phyloP scores from a whole-genome alignment of 2,113 vertebrate genomes.

The Ramphastos sulfuratus region DNA sequence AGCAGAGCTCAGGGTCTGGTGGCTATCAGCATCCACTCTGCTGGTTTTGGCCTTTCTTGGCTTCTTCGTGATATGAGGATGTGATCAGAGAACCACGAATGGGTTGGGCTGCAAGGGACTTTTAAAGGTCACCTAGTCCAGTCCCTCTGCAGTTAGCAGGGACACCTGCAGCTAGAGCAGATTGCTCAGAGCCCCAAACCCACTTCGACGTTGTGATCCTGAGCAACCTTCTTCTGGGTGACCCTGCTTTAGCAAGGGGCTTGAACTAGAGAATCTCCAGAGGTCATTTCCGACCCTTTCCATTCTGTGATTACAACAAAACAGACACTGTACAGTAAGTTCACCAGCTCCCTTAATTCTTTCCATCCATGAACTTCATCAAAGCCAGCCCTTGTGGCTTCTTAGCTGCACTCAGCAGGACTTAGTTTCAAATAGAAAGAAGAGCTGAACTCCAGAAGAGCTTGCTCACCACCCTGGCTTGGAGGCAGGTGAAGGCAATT shows the following conservation, averaged over 20 bases:
- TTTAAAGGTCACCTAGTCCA: too few species aligned
- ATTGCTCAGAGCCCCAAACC: too few species aligned
- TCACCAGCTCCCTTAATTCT: background rate
- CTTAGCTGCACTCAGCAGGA: background rate
- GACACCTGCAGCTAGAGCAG: too few species aligned
- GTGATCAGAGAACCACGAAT: too few species aligned
- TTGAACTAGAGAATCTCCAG: background rate
- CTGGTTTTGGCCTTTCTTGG: too few species aligned
- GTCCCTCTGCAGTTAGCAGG: too few species aligned
- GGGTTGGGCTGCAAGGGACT: too few species aligned
- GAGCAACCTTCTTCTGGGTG: too few species aligned
- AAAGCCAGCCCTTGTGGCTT: background rate
- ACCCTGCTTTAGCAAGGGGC: background rate
- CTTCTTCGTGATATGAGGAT: too few species aligned
- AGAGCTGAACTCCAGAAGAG: background rate
- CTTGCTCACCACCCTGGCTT: background rate
- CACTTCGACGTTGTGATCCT: too few species aligned
- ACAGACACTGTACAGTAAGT: background rate
- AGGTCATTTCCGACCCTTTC: background rate
- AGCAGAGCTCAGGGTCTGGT: too few species aligned
- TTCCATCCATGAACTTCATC: background rate
- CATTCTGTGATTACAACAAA: background rate
- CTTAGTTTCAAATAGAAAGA: background rate
- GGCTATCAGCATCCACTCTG: too few species aligned
- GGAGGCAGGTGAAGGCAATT: background rate